Percentiles rank a stretch among this genome's conserved stretches.
phyloP scores from a whole-genome alignment of 2,113 vertebrate species.

The Phylloscopus trochilus region DNA sequence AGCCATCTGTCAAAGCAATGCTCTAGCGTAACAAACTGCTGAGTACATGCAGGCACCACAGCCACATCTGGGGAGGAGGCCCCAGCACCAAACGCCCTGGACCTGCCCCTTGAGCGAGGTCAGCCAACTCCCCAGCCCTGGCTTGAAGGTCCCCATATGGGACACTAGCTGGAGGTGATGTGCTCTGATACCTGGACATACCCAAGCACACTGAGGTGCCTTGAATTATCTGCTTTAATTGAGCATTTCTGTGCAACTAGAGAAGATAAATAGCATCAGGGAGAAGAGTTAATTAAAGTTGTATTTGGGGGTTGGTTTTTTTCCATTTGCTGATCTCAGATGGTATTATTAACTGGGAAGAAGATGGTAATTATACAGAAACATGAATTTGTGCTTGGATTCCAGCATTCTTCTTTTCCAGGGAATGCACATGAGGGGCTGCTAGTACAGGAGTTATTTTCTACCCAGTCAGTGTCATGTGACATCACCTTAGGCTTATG shows the following conservation, averaged over 20 bases:
- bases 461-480: neutral
- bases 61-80: neutral
- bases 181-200: neutral
- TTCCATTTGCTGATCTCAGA: constrained; percentile 1
- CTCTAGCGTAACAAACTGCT: neutral
- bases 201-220: neutral
- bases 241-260: neutral
- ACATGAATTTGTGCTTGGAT: neutral
- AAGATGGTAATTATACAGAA: neutral
- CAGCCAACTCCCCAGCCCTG: neutral
- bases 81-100: neutral
- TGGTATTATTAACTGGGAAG: neutral
- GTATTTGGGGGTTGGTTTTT: neutral
- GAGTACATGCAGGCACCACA: neutral
- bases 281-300: neutral
- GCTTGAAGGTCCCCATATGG: neutral
- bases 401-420: neutral
- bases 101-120: neutral
- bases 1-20: constrained; percentile 43
- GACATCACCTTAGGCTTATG: neutral
- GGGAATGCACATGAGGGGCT: neutral
- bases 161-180: neutral
- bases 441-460: neutral
- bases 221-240: neutral
- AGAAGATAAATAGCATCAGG: neutral